Evolutionary conservation across 64 coral and sea anemone genomes (phyloP), one percentile per base, ranked within the genome.

Genomic region (Stichodactyla helianthus): DNA sequence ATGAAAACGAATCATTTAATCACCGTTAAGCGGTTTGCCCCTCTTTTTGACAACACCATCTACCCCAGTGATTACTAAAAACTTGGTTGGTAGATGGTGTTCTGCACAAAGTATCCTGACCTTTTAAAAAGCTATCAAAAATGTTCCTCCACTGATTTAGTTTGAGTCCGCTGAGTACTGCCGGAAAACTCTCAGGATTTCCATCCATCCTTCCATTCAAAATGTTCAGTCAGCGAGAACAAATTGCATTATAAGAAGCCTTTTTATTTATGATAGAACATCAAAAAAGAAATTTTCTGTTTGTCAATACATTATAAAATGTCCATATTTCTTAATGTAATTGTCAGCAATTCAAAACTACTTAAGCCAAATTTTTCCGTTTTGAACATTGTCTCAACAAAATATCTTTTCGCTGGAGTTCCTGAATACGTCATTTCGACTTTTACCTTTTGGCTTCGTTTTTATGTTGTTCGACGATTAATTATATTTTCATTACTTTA

Each of bases 271-370:
- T 31, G 68, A 31, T 23, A 27, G 7, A 11, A n/a, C 68, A 31
- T 74, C 26, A 74, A 74, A 13, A 11, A n/a, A 11, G 22, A 11
- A 20, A 52, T 53, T 81, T 81, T 7, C 12, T 81, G 53, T 81
- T 81, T 81, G 78, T 81, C 35, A 81, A 81, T 81, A 81, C 78
- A 81, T 81, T 81, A 81, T 51, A 81, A 22, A 81, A 81, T 52
- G 78, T 81, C 78, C 18, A 81, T 52, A 81, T 81, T 52, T 54
- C 15, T 18, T 53, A 54, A 54, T 7, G 78, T 81, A 19, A 22
- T 51, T 53, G 78, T 81, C 78, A 81, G 25, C 25, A 31, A 74
- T 74, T 74, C 68, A 74, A 74, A 27, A n/a, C 0, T 65, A n/a
- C 0, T n/a, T 65, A n/a, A 65, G 10, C 19, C 62, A 28, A 10